phyloP scores from a whole-genome alignment of 2,888 invertebrate species.

The Syritta pipiens region DNA sequence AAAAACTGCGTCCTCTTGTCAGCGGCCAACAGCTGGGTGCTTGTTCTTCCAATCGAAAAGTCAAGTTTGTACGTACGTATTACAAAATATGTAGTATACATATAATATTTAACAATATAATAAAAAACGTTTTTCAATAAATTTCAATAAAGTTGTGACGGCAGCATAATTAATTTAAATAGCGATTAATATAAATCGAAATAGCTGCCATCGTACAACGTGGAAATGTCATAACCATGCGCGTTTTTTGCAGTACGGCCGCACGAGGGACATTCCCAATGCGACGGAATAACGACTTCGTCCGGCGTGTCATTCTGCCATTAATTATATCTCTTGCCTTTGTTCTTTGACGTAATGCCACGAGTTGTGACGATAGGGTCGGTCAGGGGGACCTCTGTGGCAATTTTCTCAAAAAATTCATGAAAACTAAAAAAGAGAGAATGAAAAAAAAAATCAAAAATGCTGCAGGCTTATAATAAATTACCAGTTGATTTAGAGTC shows the following conservation, averaged over 20 bases:
- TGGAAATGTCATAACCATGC: constrained; percentile 35
- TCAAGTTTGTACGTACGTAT: no score
- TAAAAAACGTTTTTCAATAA: constrained; percentile 37
- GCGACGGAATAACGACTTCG: constrained; percentile 1
- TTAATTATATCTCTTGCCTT: constrained; percentile 46
- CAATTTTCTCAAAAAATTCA: constrained; percentile 48
- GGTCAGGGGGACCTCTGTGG: constrained; percentile 14
- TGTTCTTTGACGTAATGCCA: constrained; percentile 39
- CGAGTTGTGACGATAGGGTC: constrained; percentile 5
- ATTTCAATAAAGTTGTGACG: constrained; percentile 47
- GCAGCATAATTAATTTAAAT: constrained; percentile 54
- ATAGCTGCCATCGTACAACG: constrained; percentile 8
- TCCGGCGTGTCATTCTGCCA: constrained; percentile 45
- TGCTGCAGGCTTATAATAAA: constrained; percentile 47
- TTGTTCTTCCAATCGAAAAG: no score
- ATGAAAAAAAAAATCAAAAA: constrained; percentile 18
- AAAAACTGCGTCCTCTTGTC: no score
- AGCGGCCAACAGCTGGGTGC: no score
- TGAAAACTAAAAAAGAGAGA: constrained; percentile 9
- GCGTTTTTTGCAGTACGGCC: constrained; percentile 8
- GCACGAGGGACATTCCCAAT: constrained; percentile 12
- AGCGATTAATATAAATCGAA: constrained; percentile 49
- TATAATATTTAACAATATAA: not conserved
- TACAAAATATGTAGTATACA: no score
- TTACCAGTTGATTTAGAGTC: constrained; percentile 57